Conservation (phyloP, 2,113 vertebrate genomes). For the Channa maculata region DNA sequence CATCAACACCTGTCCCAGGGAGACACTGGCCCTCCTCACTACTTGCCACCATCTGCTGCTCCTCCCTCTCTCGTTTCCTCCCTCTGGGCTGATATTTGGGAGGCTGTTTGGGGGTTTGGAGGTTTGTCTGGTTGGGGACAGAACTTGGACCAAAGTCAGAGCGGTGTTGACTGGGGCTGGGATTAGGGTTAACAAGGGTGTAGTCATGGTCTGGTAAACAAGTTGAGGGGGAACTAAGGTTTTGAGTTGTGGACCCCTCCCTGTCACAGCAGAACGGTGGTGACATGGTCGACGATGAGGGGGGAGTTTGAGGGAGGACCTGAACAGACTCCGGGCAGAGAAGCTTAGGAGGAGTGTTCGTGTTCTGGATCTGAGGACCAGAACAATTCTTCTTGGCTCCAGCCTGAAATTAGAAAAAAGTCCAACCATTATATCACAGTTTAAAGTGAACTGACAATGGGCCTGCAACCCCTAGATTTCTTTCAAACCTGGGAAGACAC, state of each 20-base stretch:
- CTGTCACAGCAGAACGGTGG: neutral
- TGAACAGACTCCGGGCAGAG: neutral
- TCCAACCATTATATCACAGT: neutral
- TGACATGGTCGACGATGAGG: too few species aligned
- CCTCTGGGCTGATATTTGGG: neutral
- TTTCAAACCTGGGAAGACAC: too few species aligned
- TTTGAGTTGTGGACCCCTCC: neutral
- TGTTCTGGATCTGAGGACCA: neutral
- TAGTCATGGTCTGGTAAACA: slow-evolving; percentile 26
- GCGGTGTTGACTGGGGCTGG: neutral
- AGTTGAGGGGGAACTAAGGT: neutral
- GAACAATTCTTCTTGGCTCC: neutral
- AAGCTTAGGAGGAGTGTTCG: neutral
- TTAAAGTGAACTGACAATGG: too few species aligned
- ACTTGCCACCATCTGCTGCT: neutral
- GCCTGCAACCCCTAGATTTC: too few species aligned
- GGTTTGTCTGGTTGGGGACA: neutral
- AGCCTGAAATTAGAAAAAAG: slow-evolving; percentile 6
- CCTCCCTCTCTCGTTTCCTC: slow-evolving; percentile 3
- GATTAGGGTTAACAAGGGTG: neutral
- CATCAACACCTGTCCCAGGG: neutral
- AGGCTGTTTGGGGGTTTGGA: neutral
- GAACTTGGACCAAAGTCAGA: neutral
- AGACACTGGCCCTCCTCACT: neutral
- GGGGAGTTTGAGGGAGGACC: too few species aligned